Conservation (phyloP, 2,888 invertebrate species). For the Sinotaia quadrata region DNA sequence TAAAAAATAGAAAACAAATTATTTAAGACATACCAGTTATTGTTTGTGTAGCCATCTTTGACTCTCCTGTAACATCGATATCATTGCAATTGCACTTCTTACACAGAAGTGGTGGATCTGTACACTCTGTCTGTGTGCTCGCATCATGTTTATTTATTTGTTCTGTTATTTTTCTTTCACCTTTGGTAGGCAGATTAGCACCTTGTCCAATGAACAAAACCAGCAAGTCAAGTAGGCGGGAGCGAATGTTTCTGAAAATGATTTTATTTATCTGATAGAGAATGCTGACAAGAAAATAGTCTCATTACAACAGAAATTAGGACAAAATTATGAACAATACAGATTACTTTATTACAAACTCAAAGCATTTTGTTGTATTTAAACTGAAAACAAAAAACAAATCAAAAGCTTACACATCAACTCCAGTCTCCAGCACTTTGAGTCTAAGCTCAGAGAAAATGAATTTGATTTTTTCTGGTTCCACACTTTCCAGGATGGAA, state of each 20-base stretch:
- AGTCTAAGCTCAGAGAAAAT: constrained; percentile 11
- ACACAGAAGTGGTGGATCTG: too few relatives aligned
- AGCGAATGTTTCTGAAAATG: constrained; percentile 6
- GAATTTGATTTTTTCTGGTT: not conserved
- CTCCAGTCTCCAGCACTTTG: constrained; percentile 21
- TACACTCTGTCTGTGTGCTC: not conserved
- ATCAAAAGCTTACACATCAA: not conserved
- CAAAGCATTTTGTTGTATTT: too few relatives aligned
- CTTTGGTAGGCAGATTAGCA: not conserved
- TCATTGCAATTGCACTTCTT: not conserved
- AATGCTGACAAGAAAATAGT: too few relatives aligned
- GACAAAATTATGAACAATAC: too few relatives aligned
- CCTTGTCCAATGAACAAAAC: not conserved
- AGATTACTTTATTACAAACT: too few relatives aligned
- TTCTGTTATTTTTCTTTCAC: not conserved
- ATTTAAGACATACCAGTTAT: too few relatives aligned
- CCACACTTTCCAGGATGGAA: not conserved
- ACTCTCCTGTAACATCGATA: not conserved
- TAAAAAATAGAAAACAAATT: too few relatives aligned
- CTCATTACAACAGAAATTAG: too few relatives aligned
- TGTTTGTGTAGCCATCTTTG: not conserved
- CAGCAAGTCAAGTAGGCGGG: constrained; percentile 7
- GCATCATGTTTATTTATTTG: too few relatives aligned
- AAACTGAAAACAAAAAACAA: not conserved
- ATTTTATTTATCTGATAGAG: too few relatives aligned